A percentile compares a stretch with the other conserved stretches of the same genome.
Evolutionary conservation across 2,888 invertebrate genomes (phyloP).

Genomic region (Drosophila pullipes): DNA sequence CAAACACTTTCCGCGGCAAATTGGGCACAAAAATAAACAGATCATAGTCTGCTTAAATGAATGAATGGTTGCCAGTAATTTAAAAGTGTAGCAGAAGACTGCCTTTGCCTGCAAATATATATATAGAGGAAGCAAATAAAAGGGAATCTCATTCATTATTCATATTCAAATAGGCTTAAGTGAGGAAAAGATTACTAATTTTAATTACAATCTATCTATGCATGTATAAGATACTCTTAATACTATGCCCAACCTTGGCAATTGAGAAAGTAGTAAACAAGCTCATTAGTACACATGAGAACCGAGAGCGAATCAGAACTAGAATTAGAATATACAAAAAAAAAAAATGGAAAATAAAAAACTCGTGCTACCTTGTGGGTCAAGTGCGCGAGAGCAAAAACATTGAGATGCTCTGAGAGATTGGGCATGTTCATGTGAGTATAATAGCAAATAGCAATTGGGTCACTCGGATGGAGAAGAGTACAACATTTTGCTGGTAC

Average conservation of each 20-base stretch:
- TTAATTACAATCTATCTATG: slow-evolving; percentile 49
- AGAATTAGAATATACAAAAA: neutral
- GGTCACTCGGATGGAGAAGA: slow-evolving; percentile 62
- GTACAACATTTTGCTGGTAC: slow-evolving; percentile 46
- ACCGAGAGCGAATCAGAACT: slow-evolving; percentile 9
- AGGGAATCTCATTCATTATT: slow-evolving; percentile 42
- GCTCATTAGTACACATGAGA: slow-evolving; percentile 16
- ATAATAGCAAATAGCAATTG: slow-evolving; percentile 42
- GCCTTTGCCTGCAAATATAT: slow-evolving; percentile 76
- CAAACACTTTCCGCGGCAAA: slow-evolving; percentile 57
- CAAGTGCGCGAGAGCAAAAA: slow-evolving; percentile 63
- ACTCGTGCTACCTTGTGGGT: slow-evolving; percentile 68
- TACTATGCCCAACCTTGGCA: slow-evolving; percentile 51
- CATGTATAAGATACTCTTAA: slow-evolving; percentile 8
- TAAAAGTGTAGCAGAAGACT: slow-evolving; percentile 64
- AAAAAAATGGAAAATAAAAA: neutral
- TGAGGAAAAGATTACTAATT: slow-evolving; percentile 65
- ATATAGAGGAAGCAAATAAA: slow-evolving; percentile 33
- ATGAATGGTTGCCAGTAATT: slow-evolving; percentile 25
- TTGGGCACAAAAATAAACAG: slow-evolving; percentile 10
- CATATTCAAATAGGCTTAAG: slow-evolving; percentile 53
- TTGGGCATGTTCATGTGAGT: slow-evolving; percentile 1
- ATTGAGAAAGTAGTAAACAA: slow-evolving; percentile 29
- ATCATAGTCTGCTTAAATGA: slow-evolving; percentile 36
- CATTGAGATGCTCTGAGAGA: slow-evolving; percentile 12